Evolutionary conservation across 53 echinoderm and acorn worm species (phyloP), one percentile per base, ranked within the genome.

Genomic region (Apostichopus leukothele): DNA sequence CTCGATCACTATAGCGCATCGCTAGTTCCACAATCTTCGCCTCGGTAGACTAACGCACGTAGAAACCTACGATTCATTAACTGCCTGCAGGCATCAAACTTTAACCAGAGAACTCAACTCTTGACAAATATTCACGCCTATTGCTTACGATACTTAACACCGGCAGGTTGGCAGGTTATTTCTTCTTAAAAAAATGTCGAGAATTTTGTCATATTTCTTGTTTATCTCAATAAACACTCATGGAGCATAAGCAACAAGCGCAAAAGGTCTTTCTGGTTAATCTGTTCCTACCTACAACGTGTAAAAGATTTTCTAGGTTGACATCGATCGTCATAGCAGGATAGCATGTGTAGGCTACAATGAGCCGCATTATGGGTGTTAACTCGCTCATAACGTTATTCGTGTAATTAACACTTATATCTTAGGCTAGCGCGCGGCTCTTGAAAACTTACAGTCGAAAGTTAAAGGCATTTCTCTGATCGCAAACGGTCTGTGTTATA

Each of bases 101-200:
- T 10, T 51, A 50, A 51, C 18, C 59, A 54, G 22, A 81, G 81
- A 54, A 81, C 53, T 51, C 54, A 5, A 54, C 59, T 54, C 81
- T 81, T 81, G 81, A 54, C 54, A 51, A 59, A 81, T 20, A 8
- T 81, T 81, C 59, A 81, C 81, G 81, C 81, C 81, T 81, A 81
- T 81, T 81, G 81, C 81, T 81, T 81, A 55, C 81, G 59, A 81
- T 81, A 81, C 81, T 81, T 81, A 81, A 81, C 81, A 81, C 53
- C 55, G 81, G 54, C 81, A 81, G 81, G 55, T 81, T 59, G 81
- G 53, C 21, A 81, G 81, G 81, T 81, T 81, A 81, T 81, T 81
- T 54, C 54, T 81, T 51, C 51, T 39, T 39, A 55, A 51, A 54
- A 81, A 81, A 81, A 81, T 81, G 81, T 81, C 81, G 81, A 81